phyloP scores from a whole-genome alignment of 2,797 vertebrate species.

The Psittacula echo region DNA sequence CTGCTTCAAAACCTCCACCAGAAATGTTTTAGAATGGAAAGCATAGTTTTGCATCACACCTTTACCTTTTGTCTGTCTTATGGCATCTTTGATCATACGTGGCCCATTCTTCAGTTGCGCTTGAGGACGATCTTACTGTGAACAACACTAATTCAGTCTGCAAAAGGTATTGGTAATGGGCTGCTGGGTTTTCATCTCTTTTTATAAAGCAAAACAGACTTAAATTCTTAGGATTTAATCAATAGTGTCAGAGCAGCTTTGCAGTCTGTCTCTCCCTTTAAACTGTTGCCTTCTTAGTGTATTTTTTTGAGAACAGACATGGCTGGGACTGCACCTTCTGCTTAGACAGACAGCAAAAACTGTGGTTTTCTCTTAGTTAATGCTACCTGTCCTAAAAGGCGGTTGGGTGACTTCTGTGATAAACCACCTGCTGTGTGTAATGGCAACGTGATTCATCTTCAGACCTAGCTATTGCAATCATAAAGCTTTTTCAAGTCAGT shows the following conservation, averaged over 20 bases:
- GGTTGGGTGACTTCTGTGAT: slow-evolving; percentile 35
- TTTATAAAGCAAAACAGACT: neutral
- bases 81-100: neutral
- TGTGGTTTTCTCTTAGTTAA: neutral
- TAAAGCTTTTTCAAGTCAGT: slow-evolving; percentile 50
- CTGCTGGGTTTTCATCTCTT: neutral
- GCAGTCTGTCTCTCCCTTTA: neutral
- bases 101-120: neutral
- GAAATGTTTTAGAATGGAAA: neutral
- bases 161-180: neutral
- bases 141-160: neutral
- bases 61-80: neutral
- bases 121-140: neutral
- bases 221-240: slow-evolving; percentile 9
- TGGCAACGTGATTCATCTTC: slow-evolving; percentile 60
- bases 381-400: slow-evolving; percentile 44
- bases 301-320: neutral
- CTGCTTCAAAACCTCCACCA: neutral
- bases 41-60: neutral
- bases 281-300: neutral
- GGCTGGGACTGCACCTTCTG: neutral
- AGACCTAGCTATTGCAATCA: slow-evolving; percentile 33
- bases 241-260: neutral
- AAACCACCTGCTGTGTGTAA: slow-evolving; percentile 40
- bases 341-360: neutral